Evolutionary conservation across 2,113 vertebrate species (phyloP).

Genomic region (Lepisosteus osseus): DNA sequence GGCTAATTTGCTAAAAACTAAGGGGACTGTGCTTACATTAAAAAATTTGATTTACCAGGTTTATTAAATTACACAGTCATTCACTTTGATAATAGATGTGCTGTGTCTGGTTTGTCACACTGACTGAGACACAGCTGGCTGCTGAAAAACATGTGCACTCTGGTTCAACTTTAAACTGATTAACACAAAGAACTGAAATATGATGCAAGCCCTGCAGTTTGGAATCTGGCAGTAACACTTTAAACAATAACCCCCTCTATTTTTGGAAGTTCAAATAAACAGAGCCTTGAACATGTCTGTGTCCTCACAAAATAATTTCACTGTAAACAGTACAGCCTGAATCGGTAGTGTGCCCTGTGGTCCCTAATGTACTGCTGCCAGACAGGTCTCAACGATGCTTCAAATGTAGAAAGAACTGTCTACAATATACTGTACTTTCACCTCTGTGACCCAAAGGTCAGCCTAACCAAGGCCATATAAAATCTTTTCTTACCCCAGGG

Average conservation of each 20-base stretch:
- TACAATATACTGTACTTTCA: neutral
- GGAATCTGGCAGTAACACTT: neutral
- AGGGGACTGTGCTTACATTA: neutral
- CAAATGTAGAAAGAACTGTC: neutral
- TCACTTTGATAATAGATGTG: neutral
- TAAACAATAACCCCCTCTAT: neutral
- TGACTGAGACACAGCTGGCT: constrained; percentile 1
- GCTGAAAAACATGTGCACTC: neutral
- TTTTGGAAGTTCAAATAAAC: neutral
- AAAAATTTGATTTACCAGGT: neutral
- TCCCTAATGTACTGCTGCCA: neutral
- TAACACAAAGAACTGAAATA: neutral
- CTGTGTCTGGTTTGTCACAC: neutral
- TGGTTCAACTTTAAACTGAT: constrained; percentile 2
- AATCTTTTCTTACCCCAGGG: neutral
- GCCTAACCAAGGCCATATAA: neutral
- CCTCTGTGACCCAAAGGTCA: neutral
- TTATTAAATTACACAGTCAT: neutral
- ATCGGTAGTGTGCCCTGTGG: neutral
- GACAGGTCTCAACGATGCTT: neutral
- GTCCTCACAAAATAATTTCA: constrained; percentile 6
- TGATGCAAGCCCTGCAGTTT: neutral
- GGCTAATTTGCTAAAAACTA: neutral
- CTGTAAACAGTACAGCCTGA: constrained; percentile 8
- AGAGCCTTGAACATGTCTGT: neutral